phyloP scores from a whole-genome alignment of 2,888 invertebrate species.

The Notodonta dromedarius region DNA sequence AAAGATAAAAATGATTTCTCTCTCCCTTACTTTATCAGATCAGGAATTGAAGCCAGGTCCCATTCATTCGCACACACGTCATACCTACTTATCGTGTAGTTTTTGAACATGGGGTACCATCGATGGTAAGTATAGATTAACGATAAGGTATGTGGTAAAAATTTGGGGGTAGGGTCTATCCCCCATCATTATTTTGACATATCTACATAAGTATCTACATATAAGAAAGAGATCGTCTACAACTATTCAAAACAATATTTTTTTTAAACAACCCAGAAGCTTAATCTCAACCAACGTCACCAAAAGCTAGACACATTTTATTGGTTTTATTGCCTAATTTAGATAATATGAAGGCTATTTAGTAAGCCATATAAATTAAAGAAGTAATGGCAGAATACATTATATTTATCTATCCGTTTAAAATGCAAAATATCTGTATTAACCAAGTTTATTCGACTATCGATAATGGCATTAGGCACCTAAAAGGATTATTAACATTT shows the following conservation, averaged over 20 bases:
- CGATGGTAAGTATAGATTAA: conserved; percentile 3
- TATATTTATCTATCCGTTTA: not conserved
- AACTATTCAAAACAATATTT: not conserved
- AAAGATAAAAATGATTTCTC: conserved; percentile 55
- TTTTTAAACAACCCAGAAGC: not conserved
- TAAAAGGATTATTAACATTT: not conserved
- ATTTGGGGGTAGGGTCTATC: not conserved
- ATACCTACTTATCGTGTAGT: conserved; percentile 51
- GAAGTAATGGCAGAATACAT: not conserved
- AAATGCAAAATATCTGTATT: conserved; percentile 2
- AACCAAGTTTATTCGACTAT: not conserved
- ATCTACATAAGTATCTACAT: too few species aligned
- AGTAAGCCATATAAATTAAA: not conserved
- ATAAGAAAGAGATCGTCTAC: too few species aligned
- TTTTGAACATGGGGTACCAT: conserved; percentile 25
- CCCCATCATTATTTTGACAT: too few species aligned
- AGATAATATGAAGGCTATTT: not conserved
- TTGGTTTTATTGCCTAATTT: not conserved
- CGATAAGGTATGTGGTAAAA: not conserved
- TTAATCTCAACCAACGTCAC: not conserved
- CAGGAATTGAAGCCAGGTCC: conserved; percentile 46
- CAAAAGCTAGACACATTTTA: not conserved
- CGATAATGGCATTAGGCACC: not conserved
- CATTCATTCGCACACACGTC: conserved; percentile 55
- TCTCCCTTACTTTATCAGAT: conserved; percentile 58